phyloP scores from a whole-genome alignment of 92 coral and sea anemone species.

The Zoanthus sansibaricus region DNA sequence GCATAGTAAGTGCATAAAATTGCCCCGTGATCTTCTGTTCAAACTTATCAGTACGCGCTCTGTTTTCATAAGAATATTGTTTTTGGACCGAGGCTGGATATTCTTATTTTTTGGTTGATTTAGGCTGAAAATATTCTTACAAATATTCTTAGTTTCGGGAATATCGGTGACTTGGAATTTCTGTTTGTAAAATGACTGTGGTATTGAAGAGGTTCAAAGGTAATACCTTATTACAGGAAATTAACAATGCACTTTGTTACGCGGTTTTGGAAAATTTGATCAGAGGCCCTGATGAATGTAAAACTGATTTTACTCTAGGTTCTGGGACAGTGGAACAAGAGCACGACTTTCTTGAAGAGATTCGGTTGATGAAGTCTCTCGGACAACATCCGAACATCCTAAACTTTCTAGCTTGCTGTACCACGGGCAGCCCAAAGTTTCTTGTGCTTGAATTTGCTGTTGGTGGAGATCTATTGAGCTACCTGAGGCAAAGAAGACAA shows the following conservation, averaged over 20 bases:
- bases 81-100: too few species aligned
- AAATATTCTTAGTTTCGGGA: neutral
- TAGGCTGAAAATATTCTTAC: too few species aligned
- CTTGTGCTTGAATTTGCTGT: slow-evolving; percentile 36
- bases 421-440: slow-evolving; percentile 36
- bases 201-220: too few species aligned
- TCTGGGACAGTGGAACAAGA: slow-evolving; percentile 21
- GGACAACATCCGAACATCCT: slow-evolving; percentile 34
- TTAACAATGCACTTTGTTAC: too few species aligned
- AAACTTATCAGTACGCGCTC: neutral
- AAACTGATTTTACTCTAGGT: neutral
- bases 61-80: too few species aligned
- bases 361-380: slow-evolving; percentile 29
- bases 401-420: slow-evolving; percentile 25
- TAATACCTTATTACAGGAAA: too few species aligned
- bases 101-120: too few species aligned
- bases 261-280: too few species aligned
- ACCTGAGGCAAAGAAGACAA: slow-evolving; percentile 19
- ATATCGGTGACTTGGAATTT: too few species aligned
- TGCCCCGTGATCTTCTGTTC: neutral
- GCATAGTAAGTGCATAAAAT: slow-evolving; percentile 9
- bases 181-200: too few species aligned
- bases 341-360: slow-evolving; percentile 24
- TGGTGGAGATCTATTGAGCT: slow-evolving; percentile 22
- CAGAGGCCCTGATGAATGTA: too few species aligned